These are phyloP conservation scores for Eupithecia abbreviata DNA, from an alignment of 2,888 invertebrate genomes.

Conservation along the genomic window DNA sequence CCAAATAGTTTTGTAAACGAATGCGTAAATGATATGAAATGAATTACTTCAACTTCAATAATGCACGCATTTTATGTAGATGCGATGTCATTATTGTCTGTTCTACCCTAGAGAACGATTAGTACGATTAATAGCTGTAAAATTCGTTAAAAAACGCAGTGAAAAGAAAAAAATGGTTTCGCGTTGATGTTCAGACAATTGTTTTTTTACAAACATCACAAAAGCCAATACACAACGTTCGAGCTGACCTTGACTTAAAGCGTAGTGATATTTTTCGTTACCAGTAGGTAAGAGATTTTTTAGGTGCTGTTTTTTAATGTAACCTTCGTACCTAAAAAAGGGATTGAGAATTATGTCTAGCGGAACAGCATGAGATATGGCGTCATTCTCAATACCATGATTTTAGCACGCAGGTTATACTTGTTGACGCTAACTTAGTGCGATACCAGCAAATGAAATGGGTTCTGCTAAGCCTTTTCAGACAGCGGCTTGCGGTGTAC, in stretches of 20 bases:
- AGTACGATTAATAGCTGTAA: too few relatives aligned
- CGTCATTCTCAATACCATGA: background rate
- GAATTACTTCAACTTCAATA: too few relatives aligned
- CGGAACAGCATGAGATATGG: background rate
- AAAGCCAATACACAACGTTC: background rate
- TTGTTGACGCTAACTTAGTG: background rate
- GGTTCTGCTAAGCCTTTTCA: background rate
- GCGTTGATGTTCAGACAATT: background rate
- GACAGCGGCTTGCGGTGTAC: too few relatives aligned
- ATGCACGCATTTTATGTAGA: too few relatives aligned
- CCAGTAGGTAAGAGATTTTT: slow-evolving; percentile 67
- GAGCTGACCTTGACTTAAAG: slow-evolving; percentile 22
- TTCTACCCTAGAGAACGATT: too few relatives aligned
- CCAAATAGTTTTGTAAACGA: too few relatives aligned
- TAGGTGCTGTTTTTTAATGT: slow-evolving; percentile 57
- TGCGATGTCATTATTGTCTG: too few relatives aligned
- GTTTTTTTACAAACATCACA: background rate
- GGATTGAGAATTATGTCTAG: background rate
- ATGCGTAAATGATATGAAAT: too few relatives aligned
- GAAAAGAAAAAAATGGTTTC: background rate
- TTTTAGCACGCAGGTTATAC: background rate
- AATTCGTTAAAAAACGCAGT: too few relatives aligned
- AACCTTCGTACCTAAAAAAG: slow-evolving; percentile 32
- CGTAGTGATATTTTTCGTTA: slow-evolving; percentile 79
- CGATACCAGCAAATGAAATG: background rate